Evolutionary conservation across 2,888 invertebrate species (phyloP), one percentile per base, ranked within the genome.

Genomic region (Dynastes hyllus): DNA sequence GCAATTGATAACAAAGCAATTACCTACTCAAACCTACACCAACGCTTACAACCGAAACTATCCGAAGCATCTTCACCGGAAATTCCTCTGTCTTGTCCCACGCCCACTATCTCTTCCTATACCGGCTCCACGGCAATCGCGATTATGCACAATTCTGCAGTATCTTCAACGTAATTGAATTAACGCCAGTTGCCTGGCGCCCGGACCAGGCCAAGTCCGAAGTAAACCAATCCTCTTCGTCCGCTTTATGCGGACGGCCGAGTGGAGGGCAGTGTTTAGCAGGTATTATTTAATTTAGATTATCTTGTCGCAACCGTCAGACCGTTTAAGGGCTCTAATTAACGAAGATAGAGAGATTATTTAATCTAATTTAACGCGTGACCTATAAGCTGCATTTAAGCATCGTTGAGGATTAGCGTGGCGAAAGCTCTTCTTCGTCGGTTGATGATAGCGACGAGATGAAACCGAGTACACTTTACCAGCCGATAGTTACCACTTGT

Each of bases 281-380:
- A 83, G 85, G 85, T 85, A 87, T 87, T 87, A 87, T 87, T 87
- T 87, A 86, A 87, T 87, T 87, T 87, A 85, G 86, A 86, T 87
- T 86, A 87, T 87, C 86, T 85, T 83, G 83, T 83, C 82, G 82
- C 81, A 83, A 83, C 82, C 82, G 80, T 79, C 81, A 82, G 82
- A 81, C 83, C 84, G 85, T 85, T 84, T 85, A 84, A 85, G 84
- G 84, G 83, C 84, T 83, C 84, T 86, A 87, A 87, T 87, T 87
- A 87, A 86, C 86, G 84, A 84, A 85, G 85, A 85, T 85, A 85
- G 83, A 83, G 85, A 85, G 87, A 87, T 87, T 86, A 85, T 86
- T 85, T 86, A 85, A 87, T 87, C 86, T 85, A 85, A 84, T 87
- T 87, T 87, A 84, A 86, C 86, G 87, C 86, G 85, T 86, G 87